Percentiles rank a stretch among this genome's conserved stretches.
Evolutionary conservation across 1,140 invertebrate genomes (phyloP).

Genomic region (Drosophila equinoxialis): DNA sequence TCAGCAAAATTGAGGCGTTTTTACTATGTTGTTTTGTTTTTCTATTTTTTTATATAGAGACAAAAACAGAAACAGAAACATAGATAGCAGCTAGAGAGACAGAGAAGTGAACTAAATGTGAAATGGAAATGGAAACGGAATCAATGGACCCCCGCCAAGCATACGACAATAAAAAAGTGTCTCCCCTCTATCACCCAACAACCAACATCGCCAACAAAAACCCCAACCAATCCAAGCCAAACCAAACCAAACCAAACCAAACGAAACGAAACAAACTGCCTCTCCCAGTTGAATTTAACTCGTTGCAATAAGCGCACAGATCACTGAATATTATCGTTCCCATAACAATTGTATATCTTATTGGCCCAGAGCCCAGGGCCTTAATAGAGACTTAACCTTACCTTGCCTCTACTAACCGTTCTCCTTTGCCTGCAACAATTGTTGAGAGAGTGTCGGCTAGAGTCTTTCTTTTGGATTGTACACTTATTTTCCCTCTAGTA

Average conservation of each 20-base stretch:
- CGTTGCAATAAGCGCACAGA: conserved; percentile 57
- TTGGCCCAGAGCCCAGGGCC: conserved; percentile 8
- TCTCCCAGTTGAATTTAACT: conserved; percentile 44
- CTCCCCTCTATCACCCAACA: background rate
- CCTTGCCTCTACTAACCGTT: background rate
- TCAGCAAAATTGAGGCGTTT: conserved; percentile 55
- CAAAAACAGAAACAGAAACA: background rate
- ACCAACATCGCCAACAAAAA: background rate
- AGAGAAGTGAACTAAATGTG: conserved; percentile 2
- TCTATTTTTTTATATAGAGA: conserved; percentile 43
- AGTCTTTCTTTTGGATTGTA: conserved; percentile 4
- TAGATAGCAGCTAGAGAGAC: conserved; percentile 4
- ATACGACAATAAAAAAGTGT: conserved; percentile 57
- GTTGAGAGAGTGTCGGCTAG: background rate
- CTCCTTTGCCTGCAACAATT: too few species aligned
- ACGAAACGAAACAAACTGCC: conserved; percentile 12
- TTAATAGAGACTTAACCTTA: conserved; percentile 15
- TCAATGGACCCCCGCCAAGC: conserved; percentile 56
- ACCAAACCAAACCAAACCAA: conserved; percentile 13
- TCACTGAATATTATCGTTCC: conserved; percentile 59
- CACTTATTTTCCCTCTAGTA: conserved; percentile 2
- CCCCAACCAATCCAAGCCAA: background rate
- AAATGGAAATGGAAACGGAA: conserved; percentile 43
- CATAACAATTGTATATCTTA: conserved; percentile 48
- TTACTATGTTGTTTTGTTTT: conserved; percentile 31